Percentiles rank a stretch among this genome's conserved stretches.
These are phyloP conservation scores for Archips xylosteana DNA, from an alignment of 2,888 invertebrate genomes.

Conservation along the genomic window DNA sequence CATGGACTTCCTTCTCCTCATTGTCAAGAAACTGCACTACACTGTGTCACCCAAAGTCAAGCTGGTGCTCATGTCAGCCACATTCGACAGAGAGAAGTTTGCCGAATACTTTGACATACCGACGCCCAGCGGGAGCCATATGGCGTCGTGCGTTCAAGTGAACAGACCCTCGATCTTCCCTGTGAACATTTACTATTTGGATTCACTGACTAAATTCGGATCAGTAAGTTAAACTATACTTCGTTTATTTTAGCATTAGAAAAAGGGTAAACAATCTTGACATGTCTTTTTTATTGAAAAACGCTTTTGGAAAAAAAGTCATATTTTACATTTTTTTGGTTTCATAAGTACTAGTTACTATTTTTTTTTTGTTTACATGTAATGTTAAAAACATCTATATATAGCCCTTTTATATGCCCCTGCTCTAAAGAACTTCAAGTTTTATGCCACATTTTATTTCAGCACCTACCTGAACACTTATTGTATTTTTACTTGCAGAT, in stretches of 20 bases:
- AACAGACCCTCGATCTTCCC: slow-evolving; percentile 78
- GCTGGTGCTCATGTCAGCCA: slow-evolving; percentile 96
- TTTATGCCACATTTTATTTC: background rate
- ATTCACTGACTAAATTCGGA: slow-evolving; percentile 78
- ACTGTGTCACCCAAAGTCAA: slow-evolving; percentile 76
- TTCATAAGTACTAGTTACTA: too few relatives aligned
- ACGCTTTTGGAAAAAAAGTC: too few relatives aligned
- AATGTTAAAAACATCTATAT: too few relatives aligned
- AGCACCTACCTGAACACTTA: background rate
- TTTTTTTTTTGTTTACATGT: too few relatives aligned
- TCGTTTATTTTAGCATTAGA: too few relatives aligned
- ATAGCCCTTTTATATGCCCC: background rate
- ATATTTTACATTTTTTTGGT: too few relatives aligned
- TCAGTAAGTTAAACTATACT: slow-evolving; percentile 63
- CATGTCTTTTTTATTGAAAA: too few relatives aligned
- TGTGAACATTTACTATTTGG: slow-evolving; percentile 88
- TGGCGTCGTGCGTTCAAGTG: slow-evolving; percentile 76
- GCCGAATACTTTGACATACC: slow-evolving; percentile 87
- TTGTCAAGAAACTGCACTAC: slow-evolving; percentile 91
- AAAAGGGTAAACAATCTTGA: too few relatives aligned
- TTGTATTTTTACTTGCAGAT: slow-evolving; percentile 62
- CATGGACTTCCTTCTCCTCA: slow-evolving; percentile 94
- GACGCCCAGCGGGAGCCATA: slow-evolving; percentile 57
- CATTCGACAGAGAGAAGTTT: slow-evolving; percentile 91
- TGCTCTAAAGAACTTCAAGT: background rate